Evolutionary conservation across 2,797 vertebrate species (phyloP), one percentile per base, ranked within the genome.

Genomic region (Scomberomorus guttatus): DNA sequence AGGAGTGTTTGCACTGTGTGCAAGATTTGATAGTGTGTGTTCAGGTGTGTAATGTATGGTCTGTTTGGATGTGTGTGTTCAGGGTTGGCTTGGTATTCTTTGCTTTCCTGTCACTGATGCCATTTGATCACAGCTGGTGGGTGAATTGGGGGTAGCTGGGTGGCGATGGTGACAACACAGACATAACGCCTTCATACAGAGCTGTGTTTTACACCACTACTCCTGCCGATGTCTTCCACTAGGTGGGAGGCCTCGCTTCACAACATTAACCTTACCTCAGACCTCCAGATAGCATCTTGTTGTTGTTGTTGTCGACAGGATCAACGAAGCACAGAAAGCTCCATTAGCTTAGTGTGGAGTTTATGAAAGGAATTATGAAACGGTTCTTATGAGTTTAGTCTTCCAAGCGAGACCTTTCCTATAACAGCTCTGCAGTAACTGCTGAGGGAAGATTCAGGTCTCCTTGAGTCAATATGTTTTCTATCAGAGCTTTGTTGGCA

Each of bases 391-490:
- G 57, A 75, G 71, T 80, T 91, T 57, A 32, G 74, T 51, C 48
- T 69, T 62, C 58, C 69, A 46, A 66, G 69, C n/a, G 27, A 77
- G 67, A 59, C 64, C 39, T 64, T 60, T 77, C 70, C 62, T 57
- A 22, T 61, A 81, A 71, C 73, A 59, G n/a, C 68, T 78, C 65
- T 44, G 32, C 59, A 44, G 65, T 22, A 50, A 75, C 71, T 79
- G 72, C 58, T 77, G 44, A 54, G 72, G 57, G 72, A 70, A 58
- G 59, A 75, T 11, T 58, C 79, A 14, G 74, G 44, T 79, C 81
- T 83, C 79, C 58, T 24, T 55, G 71, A 78, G 65, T 75, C 71
- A 65, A 50, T 81, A 72, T 67, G 81, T 77, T 87, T 81, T 68
- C 69, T 61, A 79, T 66, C 22, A 5, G 42, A 61, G 66, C 29